phyloP scores from a whole-genome alignment of 2,888 invertebrate species.

The Pachliopta kotzebuea region DNA sequence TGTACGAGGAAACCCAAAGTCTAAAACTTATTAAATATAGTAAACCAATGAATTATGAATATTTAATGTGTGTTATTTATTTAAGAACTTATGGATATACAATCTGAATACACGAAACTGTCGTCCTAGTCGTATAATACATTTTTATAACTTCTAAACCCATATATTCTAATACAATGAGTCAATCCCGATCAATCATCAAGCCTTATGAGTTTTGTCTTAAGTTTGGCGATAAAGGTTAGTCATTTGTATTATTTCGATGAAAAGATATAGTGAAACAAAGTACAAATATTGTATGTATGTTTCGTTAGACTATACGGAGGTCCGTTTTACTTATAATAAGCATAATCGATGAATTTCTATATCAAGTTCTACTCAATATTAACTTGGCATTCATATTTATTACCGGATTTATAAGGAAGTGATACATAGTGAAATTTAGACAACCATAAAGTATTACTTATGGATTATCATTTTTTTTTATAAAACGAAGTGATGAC shows the following conservation, averaged over 20 bases:
- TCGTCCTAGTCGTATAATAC: background rate
- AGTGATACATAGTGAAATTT: background rate
- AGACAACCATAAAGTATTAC: background rate
- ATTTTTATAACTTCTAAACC: background rate
- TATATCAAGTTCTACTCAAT: background rate
- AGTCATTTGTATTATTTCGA: background rate
- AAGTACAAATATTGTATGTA: background rate
- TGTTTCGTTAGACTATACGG: too few relatives aligned
- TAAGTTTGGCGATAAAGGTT: background rate
- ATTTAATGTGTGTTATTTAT: background rate
- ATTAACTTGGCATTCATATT: background rate
- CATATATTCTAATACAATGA: background rate
- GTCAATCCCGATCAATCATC: background rate
- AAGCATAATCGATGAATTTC: background rate
- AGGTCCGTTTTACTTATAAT: too few relatives aligned
- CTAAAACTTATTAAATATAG: background rate
- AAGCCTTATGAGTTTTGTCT: slow-evolving; percentile 4
- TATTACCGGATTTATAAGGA: too few relatives aligned
- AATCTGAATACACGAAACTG: background rate
- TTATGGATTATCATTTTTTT: too few relatives aligned
- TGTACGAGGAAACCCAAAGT: too few relatives aligned
- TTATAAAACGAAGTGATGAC: too few relatives aligned
- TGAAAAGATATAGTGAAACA: background rate
- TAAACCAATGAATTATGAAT: background rate
- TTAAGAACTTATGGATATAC: background rate